phyloP scores from a whole-genome alignment of 2,797 vertebrate genomes.

The Syncerus caffer region DNA sequence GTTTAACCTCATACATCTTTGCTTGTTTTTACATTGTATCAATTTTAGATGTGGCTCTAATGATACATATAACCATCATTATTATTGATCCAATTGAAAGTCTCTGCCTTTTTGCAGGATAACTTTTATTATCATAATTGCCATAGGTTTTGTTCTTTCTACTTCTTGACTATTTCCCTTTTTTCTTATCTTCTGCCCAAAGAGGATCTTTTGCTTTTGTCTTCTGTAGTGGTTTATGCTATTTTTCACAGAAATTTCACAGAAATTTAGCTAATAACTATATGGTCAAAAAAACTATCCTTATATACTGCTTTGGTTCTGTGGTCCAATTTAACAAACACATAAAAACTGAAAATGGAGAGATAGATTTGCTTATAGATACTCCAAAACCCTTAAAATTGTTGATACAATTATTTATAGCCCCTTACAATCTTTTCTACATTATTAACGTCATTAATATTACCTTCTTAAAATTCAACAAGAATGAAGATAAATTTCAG shows the following conservation, averaged over 20 bases:
- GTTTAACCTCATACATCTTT: background rate
- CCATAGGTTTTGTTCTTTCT: background rate
- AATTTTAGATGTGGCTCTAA: background rate
- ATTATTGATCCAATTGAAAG: background rate
- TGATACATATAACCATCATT: background rate
- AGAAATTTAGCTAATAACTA: background rate
- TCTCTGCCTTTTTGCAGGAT: background rate
- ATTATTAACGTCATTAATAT: background rate
- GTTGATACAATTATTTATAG: background rate
- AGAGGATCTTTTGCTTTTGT: background rate
- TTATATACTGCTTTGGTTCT: background rate
- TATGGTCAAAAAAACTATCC: background rate
- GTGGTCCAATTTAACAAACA: background rate
- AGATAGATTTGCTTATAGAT: background rate
- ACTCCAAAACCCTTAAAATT: background rate
- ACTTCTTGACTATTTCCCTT: background rate
- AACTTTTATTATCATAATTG: background rate
- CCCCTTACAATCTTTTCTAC: background rate
- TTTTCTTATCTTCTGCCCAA: background rate
- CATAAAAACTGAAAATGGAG: background rate
- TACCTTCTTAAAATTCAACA: background rate
- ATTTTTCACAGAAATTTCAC: conserved; percentile 10
- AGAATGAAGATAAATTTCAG: conserved; percentile 3
- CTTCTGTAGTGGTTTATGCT: background rate
- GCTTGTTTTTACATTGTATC: background rate